A percentile compares a stretch with the other conserved stretches of the same genome.
These are phyloP conservation scores for Cydia amplana DNA, from an alignment of 1,140 invertebrate genomes.

Conservation along the genomic window DNA sequence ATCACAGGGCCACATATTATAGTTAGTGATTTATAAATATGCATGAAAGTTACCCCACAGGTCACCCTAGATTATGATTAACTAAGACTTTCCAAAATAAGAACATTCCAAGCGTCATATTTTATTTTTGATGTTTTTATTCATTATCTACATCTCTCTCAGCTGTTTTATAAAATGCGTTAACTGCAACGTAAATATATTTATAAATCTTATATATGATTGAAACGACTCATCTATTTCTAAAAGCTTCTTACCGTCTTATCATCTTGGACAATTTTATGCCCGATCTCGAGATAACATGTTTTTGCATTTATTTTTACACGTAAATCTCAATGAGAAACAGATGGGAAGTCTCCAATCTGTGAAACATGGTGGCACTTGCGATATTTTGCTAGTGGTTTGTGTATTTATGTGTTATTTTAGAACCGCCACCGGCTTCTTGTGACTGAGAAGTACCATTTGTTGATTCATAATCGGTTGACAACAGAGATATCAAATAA, in stretches of 20 bases:
- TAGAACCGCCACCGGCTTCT: neutral
- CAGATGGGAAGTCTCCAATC: conserved; percentile 11
- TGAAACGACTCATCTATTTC: neutral
- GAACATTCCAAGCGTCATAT: neutral
- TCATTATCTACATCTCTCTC: conserved; percentile 5
- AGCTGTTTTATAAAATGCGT: neutral
- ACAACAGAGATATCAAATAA: neutral
- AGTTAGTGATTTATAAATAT: no score
- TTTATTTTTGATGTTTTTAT: neutral
- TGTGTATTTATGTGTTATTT: conserved; percentile 15
- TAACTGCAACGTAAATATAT: conserved; percentile 35
- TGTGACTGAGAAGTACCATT: conserved; percentile 11
- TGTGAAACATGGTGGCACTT: neutral
- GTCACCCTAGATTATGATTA: neutral
- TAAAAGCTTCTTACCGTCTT: conserved; percentile 41
- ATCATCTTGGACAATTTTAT: neutral
- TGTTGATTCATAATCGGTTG: neutral
- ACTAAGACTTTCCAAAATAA: conserved; percentile 8
- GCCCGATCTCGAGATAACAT: neutral
- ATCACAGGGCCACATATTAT: no score
- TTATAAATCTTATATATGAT: conserved; percentile 15
- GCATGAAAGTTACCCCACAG: no score
- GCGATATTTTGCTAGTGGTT: conserved; percentile 19
- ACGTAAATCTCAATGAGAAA: neutral
- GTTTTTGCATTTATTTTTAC: conserved; percentile 1